Base-by-base conservation (phyloP, 2,113 vertebrate genomes). In the Malaclemys terrapin region DNA sequence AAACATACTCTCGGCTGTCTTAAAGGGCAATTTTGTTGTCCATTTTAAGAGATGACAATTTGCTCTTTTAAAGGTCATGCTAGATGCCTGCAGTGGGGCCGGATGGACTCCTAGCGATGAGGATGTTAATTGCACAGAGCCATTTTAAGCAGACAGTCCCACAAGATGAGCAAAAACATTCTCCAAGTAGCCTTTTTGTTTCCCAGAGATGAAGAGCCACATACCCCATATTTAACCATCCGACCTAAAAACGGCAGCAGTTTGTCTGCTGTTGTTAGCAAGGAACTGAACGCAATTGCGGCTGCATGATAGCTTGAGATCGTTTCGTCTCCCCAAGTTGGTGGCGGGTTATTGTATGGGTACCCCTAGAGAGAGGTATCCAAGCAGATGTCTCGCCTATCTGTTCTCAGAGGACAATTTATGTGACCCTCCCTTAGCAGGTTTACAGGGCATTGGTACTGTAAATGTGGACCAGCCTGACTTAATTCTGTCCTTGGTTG, bases 21-120 rank as follows among this genome's bases (percentile, higher is more conserved):
- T 85, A 10, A 0, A 57, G 54, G 85, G 62, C n/a, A 80, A 3
- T 4, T 1, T 8, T 0, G 0, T 83, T 82, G 69, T 85, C 88
- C 91, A 85, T 65, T 50, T 78, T 54, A 90, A 56, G 82, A 88
- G 65, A 0, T 0, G 2, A 49, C 72, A 75, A 29, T 54, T 76
- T 56, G 4, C 17, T 45, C 47, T 22, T 45, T 25, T 49, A 2
- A 54, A 83, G 80, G 42, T 53, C 84, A 22, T 14, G 17, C 87
- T n/a, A 81, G 82, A 83, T 92, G 85, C 85, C 93, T 88, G 35
- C 69, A 87, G 82, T 50, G 79, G 72, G 80, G 19, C 72, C 1
- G 79, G 81, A 38, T 17, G 69, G 45, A 1, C 83, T 47, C 31
- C 45, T 52, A 54, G 9, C 38, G 80, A 45, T 80, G 49, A 84